A percentile compares a stretch with the other conserved stretches of the same genome.
phyloP scores from a whole-genome alignment of 2,113 vertebrate species.

The Apistogramma diplotaenia region DNA sequence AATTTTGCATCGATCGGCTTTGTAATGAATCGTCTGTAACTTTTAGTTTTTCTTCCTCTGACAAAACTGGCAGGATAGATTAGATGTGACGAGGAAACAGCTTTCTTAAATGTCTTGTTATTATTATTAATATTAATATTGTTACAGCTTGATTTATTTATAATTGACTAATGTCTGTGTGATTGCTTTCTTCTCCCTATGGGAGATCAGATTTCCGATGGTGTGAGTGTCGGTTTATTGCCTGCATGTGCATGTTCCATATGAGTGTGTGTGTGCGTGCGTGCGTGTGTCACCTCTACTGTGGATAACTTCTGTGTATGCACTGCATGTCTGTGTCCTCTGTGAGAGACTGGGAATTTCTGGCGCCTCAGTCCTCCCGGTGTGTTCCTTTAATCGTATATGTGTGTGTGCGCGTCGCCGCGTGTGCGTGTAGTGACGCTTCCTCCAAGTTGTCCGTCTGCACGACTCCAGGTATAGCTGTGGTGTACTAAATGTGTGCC shows the following conservation, averaged over 20 bases:
- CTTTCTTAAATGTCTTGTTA: conserved; percentile 69
- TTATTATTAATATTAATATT: conserved; percentile 65
- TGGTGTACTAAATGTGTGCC: conserved; percentile 75
- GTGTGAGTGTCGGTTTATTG: conserved; percentile 39
- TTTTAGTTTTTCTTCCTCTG: conserved; percentile 56
- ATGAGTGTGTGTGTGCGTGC: neutral
- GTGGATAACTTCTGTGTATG: conserved; percentile 65
- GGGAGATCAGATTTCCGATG: conserved; percentile 76
- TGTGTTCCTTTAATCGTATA: conserved; percentile 39
- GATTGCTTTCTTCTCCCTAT: conserved; percentile 80
- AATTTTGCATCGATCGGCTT: conserved; percentile 79
- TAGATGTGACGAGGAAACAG: conserved; percentile 58
- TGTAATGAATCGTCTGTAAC: conserved; percentile 73
- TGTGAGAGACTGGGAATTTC: conserved; percentile 29
- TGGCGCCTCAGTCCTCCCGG: neutral
- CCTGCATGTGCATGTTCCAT: conserved; percentile 68
- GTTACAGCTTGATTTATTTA: conserved; percentile 71
- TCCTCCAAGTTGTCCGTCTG: conserved; percentile 76
- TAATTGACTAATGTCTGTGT: conserved; percentile 69
- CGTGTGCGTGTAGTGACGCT: conserved; percentile 38
- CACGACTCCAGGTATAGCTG: conserved; percentile 74
- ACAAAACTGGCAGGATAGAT: conserved; percentile 50
- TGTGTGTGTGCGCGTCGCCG: neutral
- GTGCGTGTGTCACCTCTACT: conserved; percentile 2
- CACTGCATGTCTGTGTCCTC: conserved; percentile 78